phyloP scores from a whole-genome alignment of 2,888 invertebrate genomes.

The Xanthia icteritia region DNA sequence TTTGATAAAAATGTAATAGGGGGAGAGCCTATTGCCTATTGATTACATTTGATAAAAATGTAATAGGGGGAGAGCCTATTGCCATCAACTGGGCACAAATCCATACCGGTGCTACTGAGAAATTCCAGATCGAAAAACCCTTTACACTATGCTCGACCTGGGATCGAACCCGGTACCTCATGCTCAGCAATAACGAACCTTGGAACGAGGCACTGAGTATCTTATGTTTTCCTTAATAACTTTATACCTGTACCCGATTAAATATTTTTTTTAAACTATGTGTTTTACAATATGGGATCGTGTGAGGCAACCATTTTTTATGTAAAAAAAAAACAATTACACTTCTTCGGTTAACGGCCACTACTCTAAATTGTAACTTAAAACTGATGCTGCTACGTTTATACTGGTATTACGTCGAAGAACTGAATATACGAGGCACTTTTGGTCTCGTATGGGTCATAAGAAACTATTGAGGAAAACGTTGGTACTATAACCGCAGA shows the following conservation, averaged over 20 bases:
- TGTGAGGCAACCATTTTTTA: slow-evolving; percentile 20
- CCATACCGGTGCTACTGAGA: background rate
- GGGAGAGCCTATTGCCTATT: too few species aligned
- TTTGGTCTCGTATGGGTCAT: background rate
- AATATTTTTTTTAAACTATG: background rate
- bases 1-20: too few species aligned
- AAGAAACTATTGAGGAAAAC: slow-evolving; percentile 11
- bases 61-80: background rate
- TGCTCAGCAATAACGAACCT: too few species aligned
- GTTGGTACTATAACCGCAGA: background rate
- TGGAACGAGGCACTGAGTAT: background rate
- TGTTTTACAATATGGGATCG: slow-evolving; percentile 2
- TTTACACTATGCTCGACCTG: background rate
- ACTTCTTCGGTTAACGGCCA: background rate
- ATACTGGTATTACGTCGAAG: background rate
- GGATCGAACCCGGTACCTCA: background rate
- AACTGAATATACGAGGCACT: slow-evolving; percentile 14
- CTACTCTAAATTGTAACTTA: slow-evolving; percentile 42
- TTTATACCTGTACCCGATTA: slow-evolving; percentile 31
- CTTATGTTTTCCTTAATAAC: slow-evolving; percentile 28
- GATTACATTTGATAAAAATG: too few species aligned
- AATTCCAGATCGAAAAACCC: background rate
- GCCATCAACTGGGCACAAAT: background rate
- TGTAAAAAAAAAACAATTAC: background rate
- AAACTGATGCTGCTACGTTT: slow-evolving; percentile 10